These are phyloP conservation scores for Riparia riparia DNA, from an alignment of 2,113 vertebrate genomes.

Conservation along the genomic window DNA sequence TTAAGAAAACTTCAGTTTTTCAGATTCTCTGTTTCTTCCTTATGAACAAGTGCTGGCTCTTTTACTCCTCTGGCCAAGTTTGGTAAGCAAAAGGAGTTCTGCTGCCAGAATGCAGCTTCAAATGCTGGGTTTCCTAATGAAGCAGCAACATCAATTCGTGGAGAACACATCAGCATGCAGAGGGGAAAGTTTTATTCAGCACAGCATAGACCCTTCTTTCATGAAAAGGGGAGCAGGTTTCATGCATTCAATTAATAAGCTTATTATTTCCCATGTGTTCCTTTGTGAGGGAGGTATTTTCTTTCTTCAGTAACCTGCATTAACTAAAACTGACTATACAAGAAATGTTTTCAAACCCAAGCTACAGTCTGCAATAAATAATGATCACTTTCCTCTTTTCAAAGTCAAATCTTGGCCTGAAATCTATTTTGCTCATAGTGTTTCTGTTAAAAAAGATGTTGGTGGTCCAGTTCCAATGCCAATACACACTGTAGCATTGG, in stretches of 20 bases:
- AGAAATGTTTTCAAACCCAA: constrained; percentile 69
- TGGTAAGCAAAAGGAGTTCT: background rate
- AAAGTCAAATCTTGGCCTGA: constrained; percentile 31
- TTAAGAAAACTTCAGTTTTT: background rate
- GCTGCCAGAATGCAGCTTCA: constrained; percentile 7
- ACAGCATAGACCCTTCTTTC: constrained; percentile 61
- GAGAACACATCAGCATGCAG: constrained; percentile 43
- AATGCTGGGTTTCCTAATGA: constrained; percentile 28
- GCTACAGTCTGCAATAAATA: constrained; percentile 67
- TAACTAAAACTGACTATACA: constrained; percentile 69
- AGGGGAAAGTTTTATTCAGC: constrained; percentile 58
- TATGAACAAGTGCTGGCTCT: background rate
- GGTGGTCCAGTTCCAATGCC: constrained; percentile 72
- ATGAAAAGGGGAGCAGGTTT: constrained; percentile 52
- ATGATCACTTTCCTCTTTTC: constrained; percentile 40
- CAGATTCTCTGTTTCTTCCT: background rate
- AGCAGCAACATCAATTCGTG: background rate
- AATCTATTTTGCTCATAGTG: constrained; percentile 54
- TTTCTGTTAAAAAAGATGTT: constrained; percentile 66
- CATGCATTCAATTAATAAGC: constrained; percentile 62
- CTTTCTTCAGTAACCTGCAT: constrained; percentile 72
- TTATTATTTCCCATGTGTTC: constrained; percentile 68
- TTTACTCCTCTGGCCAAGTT: background rate
- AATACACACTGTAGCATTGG: constrained; percentile 13
- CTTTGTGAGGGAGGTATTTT: constrained; percentile 62